Conservation (phyloP, 2,113 vertebrate species). For the Rhinopomastus cyanomelas region DNA sequence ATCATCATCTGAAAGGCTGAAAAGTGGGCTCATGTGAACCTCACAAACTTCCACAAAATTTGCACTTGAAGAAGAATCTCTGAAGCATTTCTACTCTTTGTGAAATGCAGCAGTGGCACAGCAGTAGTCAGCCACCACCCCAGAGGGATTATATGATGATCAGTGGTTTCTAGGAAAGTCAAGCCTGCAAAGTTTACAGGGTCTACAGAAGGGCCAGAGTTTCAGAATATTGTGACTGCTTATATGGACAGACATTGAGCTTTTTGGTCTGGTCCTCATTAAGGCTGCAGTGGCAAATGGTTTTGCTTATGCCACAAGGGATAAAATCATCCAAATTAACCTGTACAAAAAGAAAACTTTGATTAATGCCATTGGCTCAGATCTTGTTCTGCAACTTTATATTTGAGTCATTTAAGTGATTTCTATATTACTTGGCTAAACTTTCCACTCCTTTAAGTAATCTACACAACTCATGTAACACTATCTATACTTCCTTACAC, state of each 20-base stretch:
- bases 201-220: background rate
- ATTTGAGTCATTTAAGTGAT: background rate
- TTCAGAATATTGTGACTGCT: background rate
- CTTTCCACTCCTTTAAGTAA: background rate
- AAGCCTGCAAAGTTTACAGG: background rate
- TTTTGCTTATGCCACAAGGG: background rate
- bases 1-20: background rate
- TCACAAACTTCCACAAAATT: no score
- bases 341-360: background rate
- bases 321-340: background rate
- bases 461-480: background rate
- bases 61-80: background rate
- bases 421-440: background rate
- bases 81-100: background rate
- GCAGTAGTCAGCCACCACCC: accelerated
- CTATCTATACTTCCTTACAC: background rate
- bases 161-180: background rate
- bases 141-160: background rate
- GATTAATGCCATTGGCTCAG: background rate
- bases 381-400: background rate
- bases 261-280: background rate
- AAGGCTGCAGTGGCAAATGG: background rate
- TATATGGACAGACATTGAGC: background rate
- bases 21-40: no score
- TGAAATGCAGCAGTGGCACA: background rate